Evolutionary conservation across 2,113 vertebrate species (phyloP).

Genomic region (Emydocephalus ijimae): DNA sequence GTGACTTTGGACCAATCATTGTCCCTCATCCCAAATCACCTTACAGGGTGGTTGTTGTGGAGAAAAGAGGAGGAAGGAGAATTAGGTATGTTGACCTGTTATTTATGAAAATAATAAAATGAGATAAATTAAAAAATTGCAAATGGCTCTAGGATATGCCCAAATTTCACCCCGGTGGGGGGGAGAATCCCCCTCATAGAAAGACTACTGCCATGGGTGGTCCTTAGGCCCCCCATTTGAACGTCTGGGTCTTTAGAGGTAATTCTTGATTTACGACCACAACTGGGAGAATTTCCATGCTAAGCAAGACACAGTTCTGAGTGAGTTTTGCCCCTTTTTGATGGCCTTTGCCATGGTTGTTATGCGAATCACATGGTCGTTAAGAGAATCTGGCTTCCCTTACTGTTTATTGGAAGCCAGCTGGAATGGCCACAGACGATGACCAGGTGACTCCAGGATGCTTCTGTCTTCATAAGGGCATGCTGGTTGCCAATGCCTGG

Average conservation of each 20-base stretch:
- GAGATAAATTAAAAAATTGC: neutral
- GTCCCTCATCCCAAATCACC: neutral
- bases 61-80: neutral
- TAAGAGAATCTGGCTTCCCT: neutral
- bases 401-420: no score
- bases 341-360: neutral
- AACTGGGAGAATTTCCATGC: neutral
- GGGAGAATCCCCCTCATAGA: neutral
- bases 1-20: neutral
- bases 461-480: neutral
- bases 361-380: neutral
- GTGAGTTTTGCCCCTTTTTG: neutral
- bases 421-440: no score
- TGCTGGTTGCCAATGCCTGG: neutral
- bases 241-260: neutral
- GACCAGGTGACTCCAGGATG: no score
- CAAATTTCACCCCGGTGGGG: rapidly evolving
- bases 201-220: neutral
- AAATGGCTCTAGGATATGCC: neutral
- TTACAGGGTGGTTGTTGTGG: neutral
- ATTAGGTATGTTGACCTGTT: neutral
- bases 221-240: neutral
- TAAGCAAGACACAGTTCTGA: neutral
- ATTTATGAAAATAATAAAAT: neutral
- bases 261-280: no score